Conservation (phyloP, 1,140 invertebrate genomes). For the Oncopodura yosiiana region DNA sequence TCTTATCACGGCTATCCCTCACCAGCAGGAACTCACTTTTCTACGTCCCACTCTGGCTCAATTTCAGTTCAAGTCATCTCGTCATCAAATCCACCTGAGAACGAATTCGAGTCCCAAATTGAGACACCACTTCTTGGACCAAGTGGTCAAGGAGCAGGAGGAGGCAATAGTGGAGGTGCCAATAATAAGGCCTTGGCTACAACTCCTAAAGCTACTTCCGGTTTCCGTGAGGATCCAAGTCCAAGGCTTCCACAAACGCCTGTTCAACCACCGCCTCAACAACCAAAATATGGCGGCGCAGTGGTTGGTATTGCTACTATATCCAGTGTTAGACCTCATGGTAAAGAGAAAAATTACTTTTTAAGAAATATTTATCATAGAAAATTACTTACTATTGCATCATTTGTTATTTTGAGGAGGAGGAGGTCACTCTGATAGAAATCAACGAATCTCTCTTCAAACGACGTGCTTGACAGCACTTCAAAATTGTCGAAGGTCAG, state of each 20-base stretch:
- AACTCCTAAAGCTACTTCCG: no score
- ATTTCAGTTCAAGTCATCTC: conserved; percentile 45
- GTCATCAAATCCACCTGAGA: conserved; percentile 40
- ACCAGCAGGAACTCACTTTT: conserved; percentile 33
- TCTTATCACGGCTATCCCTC: conserved; percentile 38
- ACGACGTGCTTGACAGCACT: conserved; percentile 66
- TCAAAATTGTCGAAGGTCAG: conserved; percentile 53
- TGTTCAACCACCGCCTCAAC: background rate
- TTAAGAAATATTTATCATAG: background rate
- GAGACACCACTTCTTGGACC: conserved; percentile 44
- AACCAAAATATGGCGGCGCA: background rate
- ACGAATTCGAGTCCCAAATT: conserved; percentile 46
- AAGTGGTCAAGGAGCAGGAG: background rate
- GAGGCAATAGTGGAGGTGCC: conserved; percentile 1
- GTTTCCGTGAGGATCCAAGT: background rate
- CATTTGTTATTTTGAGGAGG: background rate
- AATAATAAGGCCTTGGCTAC: conserved; percentile 18
- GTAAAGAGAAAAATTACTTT: conserved; percentile 10
- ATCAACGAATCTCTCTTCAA: conserved; percentile 41
- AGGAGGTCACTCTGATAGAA: background rate
- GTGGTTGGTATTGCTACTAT: conserved; percentile 30
- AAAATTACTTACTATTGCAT: no score
- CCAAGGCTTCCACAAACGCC: background rate
- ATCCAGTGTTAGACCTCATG: conserved; percentile 24
- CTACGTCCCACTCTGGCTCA: conserved; percentile 39